phyloP scores from a whole-genome alignment of 2,797 vertebrate species.

The Taenioides sp. region DNA sequence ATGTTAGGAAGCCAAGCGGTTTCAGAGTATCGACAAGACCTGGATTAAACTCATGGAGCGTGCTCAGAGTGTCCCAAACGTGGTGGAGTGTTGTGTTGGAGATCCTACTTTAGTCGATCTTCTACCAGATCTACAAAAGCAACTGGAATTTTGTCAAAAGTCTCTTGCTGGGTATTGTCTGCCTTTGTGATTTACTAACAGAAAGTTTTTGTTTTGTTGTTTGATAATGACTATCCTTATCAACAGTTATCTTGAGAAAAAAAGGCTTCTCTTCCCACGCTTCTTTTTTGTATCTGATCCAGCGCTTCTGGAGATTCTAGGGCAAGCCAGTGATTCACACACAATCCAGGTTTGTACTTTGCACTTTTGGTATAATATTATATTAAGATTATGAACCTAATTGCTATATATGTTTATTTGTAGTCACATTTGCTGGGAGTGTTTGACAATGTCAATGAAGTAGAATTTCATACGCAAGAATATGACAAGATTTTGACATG shows the following conservation, averaged over 20 bases:
- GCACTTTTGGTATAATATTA: not conserved
- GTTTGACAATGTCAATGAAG: conserved; percentile 93
- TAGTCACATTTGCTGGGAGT: conserved; percentile 90
- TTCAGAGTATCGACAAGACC: conserved; percentile 96
- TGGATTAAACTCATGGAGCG: conserved; percentile 97
- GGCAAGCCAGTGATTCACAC: conserved; percentile 94
- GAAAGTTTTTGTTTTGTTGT: not conserved
- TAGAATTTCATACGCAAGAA: conserved; percentile 85
- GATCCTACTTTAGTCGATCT: conserved; percentile 95
- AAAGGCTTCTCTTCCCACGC: conserved; percentile 90
- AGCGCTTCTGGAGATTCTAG: conserved; percentile 92
- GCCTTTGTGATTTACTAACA: conserved; percentile 33
- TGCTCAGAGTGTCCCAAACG: conserved; percentile 89
- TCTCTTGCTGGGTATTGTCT: conserved; percentile 89
- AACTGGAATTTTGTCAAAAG: conserved; percentile 96
- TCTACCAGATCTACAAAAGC: conserved; percentile 91
- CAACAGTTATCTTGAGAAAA: conserved; percentile 92
- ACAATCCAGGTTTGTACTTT: conserved; percentile 83
- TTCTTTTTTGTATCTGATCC: conserved; percentile 98
- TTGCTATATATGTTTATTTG: not conserved
- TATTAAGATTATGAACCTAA: not conserved
- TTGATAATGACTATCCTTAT: conserved; percentile 1
- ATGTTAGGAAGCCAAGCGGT: conserved; percentile 90
- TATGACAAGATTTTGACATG: conserved; percentile 91
- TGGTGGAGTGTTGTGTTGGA: conserved; percentile 92